Conservation (phyloP, 2,797 vertebrate species). For the Sphaeramia orbicularis region DNA sequence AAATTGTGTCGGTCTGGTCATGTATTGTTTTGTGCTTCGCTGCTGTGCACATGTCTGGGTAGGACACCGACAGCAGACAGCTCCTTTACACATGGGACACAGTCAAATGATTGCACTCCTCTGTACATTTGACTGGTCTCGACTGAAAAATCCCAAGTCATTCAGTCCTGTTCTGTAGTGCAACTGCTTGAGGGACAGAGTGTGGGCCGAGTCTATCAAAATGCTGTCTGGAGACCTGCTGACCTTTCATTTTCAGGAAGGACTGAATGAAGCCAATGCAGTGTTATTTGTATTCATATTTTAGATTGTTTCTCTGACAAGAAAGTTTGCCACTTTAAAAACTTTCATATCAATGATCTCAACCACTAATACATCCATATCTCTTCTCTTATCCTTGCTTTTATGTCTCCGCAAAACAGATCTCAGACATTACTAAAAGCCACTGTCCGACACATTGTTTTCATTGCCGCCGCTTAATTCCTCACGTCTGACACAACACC, state of each 20-base stretch:
- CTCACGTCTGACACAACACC: constrained; percentile 37
- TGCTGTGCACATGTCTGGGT: background rate
- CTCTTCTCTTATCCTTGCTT: constrained; percentile 1
- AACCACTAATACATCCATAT: background rate
- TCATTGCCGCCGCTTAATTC: constrained; percentile 41
- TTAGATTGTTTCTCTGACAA: background rate
- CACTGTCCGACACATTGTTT: constrained; percentile 31
- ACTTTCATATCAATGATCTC: background rate
- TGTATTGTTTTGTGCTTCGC: background rate
- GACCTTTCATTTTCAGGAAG: constrained; percentile 20
- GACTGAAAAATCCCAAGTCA: background rate
- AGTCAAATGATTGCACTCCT: constrained; percentile 4
- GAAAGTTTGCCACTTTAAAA: constrained; percentile 1
- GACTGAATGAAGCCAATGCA: background rate
- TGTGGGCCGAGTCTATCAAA: background rate
- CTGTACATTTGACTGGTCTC: background rate
- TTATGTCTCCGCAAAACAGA: background rate
- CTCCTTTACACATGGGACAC: background rate
- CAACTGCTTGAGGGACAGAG: background rate
- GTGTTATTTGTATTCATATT: constrained; percentile 6
- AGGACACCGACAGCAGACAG: background rate
- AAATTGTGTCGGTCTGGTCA: background rate
- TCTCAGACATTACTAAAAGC: constrained; percentile 26
- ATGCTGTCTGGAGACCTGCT: constrained; percentile 5
- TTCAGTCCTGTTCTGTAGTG: background rate